Evolutionary conservation across 2,113 vertebrate species (phyloP).

Genomic region (Aramus guarauna): DNA sequence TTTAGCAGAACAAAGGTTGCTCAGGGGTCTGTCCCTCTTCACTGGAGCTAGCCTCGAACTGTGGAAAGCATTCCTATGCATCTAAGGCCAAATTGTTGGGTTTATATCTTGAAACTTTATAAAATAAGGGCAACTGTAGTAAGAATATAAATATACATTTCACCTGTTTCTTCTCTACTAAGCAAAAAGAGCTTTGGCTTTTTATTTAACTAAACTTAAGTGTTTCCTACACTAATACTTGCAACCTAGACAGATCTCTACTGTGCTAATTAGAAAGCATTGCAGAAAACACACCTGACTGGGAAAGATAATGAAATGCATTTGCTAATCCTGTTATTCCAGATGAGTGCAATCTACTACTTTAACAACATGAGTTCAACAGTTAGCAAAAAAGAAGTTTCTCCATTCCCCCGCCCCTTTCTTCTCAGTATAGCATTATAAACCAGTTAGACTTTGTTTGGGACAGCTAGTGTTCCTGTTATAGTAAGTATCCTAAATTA

Average conservation of each 20-base stretch:
- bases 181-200: background rate
- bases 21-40: background rate
- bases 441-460: background rate
- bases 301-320: background rate
- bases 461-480: background rate
- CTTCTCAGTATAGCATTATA: background rate
- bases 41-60: background rate
- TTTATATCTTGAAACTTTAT: background rate
- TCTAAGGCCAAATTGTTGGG: background rate
- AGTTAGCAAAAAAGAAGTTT: background rate
- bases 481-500: background rate
- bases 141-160: background rate
- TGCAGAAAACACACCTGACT: background rate
- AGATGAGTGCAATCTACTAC: background rate
- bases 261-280: background rate
- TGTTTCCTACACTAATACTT: background rate
- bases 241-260: background rate
- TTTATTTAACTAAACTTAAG: background rate
- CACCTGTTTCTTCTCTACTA: background rate
- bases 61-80: fast-evolving
- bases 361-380: background rate
- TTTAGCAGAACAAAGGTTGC: background rate
- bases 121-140: background rate
- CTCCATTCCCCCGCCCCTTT: background rate
- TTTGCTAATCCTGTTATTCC: slow-evolving; percentile 1